Conservation (phyloP, 2,113 vertebrate species). For the Dolichotis patagonum region DNA sequence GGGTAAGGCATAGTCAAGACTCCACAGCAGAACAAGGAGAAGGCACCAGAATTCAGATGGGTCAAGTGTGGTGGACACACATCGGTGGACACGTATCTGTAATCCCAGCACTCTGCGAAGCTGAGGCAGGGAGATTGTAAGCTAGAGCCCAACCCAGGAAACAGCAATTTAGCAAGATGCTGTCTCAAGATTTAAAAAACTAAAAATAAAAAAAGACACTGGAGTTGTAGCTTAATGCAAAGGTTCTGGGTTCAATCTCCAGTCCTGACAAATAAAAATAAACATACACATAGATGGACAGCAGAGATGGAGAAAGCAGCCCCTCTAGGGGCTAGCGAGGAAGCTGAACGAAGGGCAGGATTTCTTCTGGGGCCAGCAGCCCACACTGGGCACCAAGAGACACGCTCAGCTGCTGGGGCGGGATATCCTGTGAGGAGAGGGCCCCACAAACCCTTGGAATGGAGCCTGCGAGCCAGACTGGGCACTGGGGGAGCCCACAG, state of each 20-base stretch:
- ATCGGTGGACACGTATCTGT: background rate
- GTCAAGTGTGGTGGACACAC: background rate
- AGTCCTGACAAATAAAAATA: background rate
- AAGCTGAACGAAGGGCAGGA: fast-evolving
- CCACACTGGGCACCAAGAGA: background rate
- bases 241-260: background rate
- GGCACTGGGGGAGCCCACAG: background rate
- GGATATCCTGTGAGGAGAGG: background rate
- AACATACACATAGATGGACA: background rate
- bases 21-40: background rate
- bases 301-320: background rate
- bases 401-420: too few relatives aligned
- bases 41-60: background rate
- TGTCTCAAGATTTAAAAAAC: background rate
- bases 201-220: background rate
- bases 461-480: fast-evolving
- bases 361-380: background rate
- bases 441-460: background rate
- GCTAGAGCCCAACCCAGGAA: background rate
- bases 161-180: background rate
- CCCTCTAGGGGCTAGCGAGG: background rate
- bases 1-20: fast-evolving
- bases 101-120: background rate
- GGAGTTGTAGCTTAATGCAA: background rate
- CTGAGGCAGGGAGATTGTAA: background rate